phyloP scores from a whole-genome alignment of 2,888 invertebrate genomes.

The Ophion ventricosus region DNA sequence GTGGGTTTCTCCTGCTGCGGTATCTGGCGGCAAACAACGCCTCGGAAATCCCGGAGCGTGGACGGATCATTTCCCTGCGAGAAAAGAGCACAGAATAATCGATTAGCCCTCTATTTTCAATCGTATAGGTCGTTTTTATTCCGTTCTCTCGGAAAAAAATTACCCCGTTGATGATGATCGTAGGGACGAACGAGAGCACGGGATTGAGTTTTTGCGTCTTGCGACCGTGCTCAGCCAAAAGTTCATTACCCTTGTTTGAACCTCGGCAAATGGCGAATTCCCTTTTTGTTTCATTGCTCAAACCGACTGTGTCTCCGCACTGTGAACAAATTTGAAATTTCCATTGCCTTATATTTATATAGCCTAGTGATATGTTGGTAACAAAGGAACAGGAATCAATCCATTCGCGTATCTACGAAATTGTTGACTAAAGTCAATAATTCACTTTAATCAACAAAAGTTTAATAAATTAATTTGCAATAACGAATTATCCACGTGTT shows the following conservation, averaged over 20 bases:
- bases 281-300: conserved; percentile 69
- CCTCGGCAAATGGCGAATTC: conserved; percentile 76
- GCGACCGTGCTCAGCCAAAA: conserved; percentile 81
- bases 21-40: conserved; percentile 72
- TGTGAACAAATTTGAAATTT: conserved; percentile 64
- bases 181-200: conserved; percentile 81
- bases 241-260: conserved; percentile 76
- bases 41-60: conserved; percentile 67
- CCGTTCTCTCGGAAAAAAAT: conserved; percentile 64
- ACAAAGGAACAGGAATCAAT: too few species aligned
- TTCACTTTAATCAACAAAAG: too few species aligned
- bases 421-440: too few species aligned
- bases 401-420: too few species aligned
- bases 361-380: too few species aligned
- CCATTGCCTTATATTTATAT: not conserved
- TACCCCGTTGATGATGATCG: conserved; percentile 82
- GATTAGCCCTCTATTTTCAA: too few species aligned
- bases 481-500: too few species aligned
- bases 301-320: conserved; percentile 79
- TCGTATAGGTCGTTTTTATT: not conserved
- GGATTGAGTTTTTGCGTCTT: conserved; percentile 78
- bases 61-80: conserved; percentile 67
- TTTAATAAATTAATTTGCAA: too few species aligned
- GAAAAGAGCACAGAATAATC: conserved; percentile 5
- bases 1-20: conserved; percentile 65